A percentile compares a stretch with the other conserved stretches of the same genome.
Conservation (phyloP, 1,140 invertebrate species). For the Rhyzopertha dominica region DNA sequence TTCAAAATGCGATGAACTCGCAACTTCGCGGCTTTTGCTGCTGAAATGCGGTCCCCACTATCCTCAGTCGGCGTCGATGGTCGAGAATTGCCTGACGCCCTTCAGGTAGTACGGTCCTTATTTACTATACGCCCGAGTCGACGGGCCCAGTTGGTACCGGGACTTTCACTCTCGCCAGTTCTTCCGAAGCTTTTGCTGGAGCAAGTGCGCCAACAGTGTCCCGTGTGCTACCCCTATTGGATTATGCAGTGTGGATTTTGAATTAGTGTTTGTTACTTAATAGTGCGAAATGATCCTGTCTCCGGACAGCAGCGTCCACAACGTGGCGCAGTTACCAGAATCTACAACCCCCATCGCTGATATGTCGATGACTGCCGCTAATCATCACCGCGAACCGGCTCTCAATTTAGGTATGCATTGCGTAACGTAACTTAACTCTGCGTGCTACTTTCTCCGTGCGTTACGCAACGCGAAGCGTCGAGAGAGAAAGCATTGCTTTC, state of each 20-base stretch:
- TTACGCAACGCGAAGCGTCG: conserved; percentile 14
- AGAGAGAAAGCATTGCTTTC: conserved; percentile 22
- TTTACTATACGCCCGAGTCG: conserved; percentile 42
- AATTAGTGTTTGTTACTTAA: conserved; percentile 1
- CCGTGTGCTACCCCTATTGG: too few species aligned
- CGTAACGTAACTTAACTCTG: conserved; percentile 1
- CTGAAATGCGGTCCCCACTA: conserved; percentile 29
- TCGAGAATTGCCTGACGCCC: conserved; percentile 37
- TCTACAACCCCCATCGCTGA: conserved; percentile 27
- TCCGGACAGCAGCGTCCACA: conserved; percentile 40
- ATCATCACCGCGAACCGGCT: conserved; percentile 37
- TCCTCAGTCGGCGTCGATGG: conserved; percentile 23
- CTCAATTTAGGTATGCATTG: conserved; percentile 43
- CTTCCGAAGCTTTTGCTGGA: conserved; percentile 23
- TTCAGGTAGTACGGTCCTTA: conserved; percentile 44
- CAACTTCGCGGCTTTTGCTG: conserved; percentile 39
- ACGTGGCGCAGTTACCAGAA: conserved; percentile 32
- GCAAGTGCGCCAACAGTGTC: too few species aligned
- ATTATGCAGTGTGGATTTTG: too few species aligned
- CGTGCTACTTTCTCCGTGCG: conserved; percentile 18
- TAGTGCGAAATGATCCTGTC: conserved; percentile 39
- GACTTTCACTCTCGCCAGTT: conserved; percentile 46
- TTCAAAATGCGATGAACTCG: conserved; percentile 58
- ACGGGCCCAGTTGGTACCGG: conserved; percentile 39
- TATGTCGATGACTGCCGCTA: conserved; percentile 19